Evolutionary conservation across 2,797 vertebrate species (phyloP), one percentile per base, ranked within the genome.

Genomic region (Bradypodion pumilum): DNA sequence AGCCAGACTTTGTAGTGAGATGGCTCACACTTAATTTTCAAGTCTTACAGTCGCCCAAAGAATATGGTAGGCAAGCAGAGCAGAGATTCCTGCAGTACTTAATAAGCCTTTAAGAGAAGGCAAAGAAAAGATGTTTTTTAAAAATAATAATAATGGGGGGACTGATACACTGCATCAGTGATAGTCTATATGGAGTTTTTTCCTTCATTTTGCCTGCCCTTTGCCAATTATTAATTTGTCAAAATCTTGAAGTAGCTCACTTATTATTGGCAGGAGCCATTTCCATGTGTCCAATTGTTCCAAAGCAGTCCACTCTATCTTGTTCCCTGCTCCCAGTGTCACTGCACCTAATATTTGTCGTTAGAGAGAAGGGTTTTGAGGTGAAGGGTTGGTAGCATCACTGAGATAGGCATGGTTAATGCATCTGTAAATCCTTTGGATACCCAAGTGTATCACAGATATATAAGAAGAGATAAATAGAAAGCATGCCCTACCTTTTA

Each of bases 401-500:
- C 42, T 84, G 35, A 42, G 23, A 7, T 79, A 4, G 23, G 13
- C 44, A 74, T 2, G 15, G 7, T 78, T 74, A 82, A 73, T 27
- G 32, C 23, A 27, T n/a, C 25, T 3, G 60, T 29, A 52, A 75
- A 81, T 8, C 1, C 5, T 68, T 75, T n/a, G 46, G 5, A 63
- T 79, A 79, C 44, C 35, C 56, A 72, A 42, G 13, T 25, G 21
- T 10, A 27, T 63, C 44, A 74, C 19, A 74, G 84, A 66, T 73
- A 63, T 23, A 68, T 27, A 40, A 27, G 21, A 9, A 49, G n/a
- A 63, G 29, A 25, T 40, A 72, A 77, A 9, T 16, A 63, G 63
- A 69, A 65, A 87, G 74, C 78, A 74, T 69, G 37, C 8, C 76
- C n/a, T 94, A 95, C 92, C 90, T 37, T 93, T 88, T 86, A 96